Evolutionary conservation across 1,140 invertebrate genomes (phyloP).

Genomic region (Drosophila cardini): DNA sequence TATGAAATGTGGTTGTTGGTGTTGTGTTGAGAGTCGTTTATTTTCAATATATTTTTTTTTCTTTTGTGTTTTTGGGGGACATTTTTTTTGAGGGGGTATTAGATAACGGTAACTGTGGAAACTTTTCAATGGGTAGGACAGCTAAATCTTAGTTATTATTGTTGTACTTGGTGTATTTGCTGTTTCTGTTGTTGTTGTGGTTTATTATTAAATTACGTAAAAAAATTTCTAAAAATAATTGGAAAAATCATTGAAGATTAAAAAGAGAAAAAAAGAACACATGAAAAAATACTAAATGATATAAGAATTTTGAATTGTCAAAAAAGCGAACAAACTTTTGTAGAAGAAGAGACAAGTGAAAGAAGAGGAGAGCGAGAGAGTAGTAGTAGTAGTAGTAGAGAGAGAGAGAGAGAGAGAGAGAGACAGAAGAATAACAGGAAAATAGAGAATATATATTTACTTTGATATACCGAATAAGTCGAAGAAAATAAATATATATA

Average conservation of each 20-base stretch:
- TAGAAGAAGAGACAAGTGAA: slow-evolving; percentile 32
- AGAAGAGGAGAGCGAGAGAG: slow-evolving; percentile 50
- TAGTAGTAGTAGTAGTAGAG: no score
- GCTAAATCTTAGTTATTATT: slow-evolving; percentile 46
- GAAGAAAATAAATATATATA: background rate
- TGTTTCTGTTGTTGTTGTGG: slow-evolving; percentile 50
- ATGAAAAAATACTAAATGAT: slow-evolving; percentile 25
- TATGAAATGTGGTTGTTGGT: slow-evolving; percentile 82
- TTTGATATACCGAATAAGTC: slow-evolving; percentile 12
- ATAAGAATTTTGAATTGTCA: slow-evolving; percentile 32
- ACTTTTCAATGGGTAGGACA: slow-evolving; percentile 39
- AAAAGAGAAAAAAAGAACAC: slow-evolving; percentile 18
- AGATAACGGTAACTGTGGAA: slow-evolving; percentile 24
- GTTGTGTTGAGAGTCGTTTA: slow-evolving; percentile 64
- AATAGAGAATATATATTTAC: slow-evolving; percentile 19
- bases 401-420: slow-evolving; percentile 31
- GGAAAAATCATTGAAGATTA: slow-evolving; percentile 21
- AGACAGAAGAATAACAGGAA: slow-evolving; percentile 32
- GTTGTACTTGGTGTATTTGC: slow-evolving; percentile 58
- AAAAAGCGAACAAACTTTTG: slow-evolving; percentile 41
- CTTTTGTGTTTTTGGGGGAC: slow-evolving; percentile 31
- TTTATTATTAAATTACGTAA: slow-evolving; percentile 44
- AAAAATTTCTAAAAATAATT: background rate
- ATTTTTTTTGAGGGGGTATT: slow-evolving; percentile 6
- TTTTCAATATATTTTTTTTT: slow-evolving; percentile 5